Conservation (phyloP, 2,113 vertebrate species). For the Dasyurus viverrinus region DNA sequence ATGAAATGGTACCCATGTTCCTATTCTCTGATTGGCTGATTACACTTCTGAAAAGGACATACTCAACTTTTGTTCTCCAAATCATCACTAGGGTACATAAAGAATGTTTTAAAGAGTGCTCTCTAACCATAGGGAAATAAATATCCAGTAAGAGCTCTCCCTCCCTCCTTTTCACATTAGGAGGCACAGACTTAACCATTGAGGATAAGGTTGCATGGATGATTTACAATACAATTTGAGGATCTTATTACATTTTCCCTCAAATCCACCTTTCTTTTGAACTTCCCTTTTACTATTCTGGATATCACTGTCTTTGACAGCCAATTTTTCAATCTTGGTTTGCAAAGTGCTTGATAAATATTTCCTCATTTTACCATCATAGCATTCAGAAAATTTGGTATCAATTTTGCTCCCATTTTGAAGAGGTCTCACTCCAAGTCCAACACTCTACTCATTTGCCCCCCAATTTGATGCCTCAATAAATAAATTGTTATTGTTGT, state of each 20-base stretch:
- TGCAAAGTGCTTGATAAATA: too few species aligned
- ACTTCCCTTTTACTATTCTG: not conserved
- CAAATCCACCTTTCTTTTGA: not conserved
- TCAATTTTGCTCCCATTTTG: too few species aligned
- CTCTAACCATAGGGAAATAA: not conserved
- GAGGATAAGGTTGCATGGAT: not conserved
- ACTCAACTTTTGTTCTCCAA: not conserved
- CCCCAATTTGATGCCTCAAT: not conserved
- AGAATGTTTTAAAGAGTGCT: not conserved
- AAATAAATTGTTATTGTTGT: not conserved
- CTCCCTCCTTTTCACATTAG: too few species aligned
- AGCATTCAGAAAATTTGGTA: too few species aligned
- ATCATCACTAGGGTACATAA: not conserved
- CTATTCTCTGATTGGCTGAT: not conserved
- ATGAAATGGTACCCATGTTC: not conserved
- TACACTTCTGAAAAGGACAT: not conserved
- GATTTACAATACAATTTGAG: not conserved
- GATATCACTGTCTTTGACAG: not conserved
- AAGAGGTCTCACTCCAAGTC: not conserved
- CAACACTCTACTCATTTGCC: not conserved
- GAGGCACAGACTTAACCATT: not conserved
- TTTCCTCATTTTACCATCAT: too few species aligned
- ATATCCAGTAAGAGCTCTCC: not conserved
- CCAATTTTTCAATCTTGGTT: not conserved
- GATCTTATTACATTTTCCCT: too few species aligned